Conservation (phyloP, 2,888 invertebrate species). For the Acholoe squamosa region DNA sequence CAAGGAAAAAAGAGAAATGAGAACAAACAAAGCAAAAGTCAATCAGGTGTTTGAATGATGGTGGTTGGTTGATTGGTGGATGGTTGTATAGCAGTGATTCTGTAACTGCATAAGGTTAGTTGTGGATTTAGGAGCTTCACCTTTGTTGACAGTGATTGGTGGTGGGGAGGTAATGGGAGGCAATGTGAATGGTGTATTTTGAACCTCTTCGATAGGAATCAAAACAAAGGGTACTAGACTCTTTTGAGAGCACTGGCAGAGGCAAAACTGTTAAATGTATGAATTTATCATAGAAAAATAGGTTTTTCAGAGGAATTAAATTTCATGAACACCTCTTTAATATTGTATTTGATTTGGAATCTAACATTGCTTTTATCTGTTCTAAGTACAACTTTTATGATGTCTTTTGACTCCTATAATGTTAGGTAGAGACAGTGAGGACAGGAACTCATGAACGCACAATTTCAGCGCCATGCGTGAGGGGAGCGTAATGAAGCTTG, state of each 20-base stretch:
- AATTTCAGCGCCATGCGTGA: background rate
- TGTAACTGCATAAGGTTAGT: background rate
- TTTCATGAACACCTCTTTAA: too few relatives aligned
- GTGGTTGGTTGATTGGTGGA: background rate
- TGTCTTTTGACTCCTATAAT: background rate
- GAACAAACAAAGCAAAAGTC: slow-evolving; percentile 36
- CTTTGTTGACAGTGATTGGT: background rate
- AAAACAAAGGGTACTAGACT: background rate
- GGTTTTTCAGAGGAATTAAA: too few relatives aligned
- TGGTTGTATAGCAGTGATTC: background rate
- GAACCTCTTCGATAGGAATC: background rate
- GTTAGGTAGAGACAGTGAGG: background rate
- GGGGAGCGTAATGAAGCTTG: background rate
- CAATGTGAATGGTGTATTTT: background rate
- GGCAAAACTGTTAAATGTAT: background rate
- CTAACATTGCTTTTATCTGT: too few relatives aligned
- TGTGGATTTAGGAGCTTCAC: slow-evolving; percentile 19
- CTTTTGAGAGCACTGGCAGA: background rate
- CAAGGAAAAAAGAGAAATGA: slow-evolving; percentile 48
- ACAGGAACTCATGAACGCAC: slow-evolving; percentile 7
- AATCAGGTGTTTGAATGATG: background rate
- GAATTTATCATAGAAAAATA: too few relatives aligned
- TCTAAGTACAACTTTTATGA: too few relatives aligned
- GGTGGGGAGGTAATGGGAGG: background rate
- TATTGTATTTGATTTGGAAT: too few relatives aligned